Evolutionary conservation across 2,888 invertebrate species (phyloP).

Genomic region (Allolobophora icterica): DNA sequence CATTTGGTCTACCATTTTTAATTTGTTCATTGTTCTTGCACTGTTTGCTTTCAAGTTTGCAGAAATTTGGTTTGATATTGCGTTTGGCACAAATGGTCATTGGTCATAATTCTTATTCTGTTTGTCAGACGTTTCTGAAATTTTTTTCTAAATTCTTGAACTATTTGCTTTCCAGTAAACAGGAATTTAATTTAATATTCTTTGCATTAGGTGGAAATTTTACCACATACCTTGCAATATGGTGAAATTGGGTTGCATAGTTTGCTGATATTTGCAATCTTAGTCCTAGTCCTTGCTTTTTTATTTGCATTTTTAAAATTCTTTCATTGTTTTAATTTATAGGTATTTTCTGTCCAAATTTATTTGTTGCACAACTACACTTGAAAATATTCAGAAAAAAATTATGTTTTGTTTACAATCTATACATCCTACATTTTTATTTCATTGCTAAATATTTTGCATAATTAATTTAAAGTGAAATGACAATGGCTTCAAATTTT

Average conservation of each 20-base stretch:
- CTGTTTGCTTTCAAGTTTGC: not conserved
- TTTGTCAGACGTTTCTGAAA: too few species aligned
- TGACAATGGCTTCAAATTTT: not conserved
- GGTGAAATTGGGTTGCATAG: not conserved
- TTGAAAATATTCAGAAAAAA: not conserved
- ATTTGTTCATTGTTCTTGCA: not conserved
- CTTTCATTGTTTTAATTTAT: not conserved
- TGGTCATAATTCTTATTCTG: too few species aligned
- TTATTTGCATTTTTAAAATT: not conserved
- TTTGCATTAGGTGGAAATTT: not conserved
- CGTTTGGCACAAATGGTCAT: too few species aligned
- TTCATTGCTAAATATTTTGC: not conserved
- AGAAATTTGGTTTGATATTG: too few species aligned
- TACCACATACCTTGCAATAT: not conserved
- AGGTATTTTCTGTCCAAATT: not conserved
- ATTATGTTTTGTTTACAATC: not conserved
- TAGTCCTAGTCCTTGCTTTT: not conserved
- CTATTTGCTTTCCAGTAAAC: too few species aligned
- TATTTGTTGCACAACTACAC: not conserved
- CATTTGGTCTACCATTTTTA: not conserved
- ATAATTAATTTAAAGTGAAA: not conserved
- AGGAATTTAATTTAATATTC: too few species aligned
- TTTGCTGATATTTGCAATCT: not conserved
- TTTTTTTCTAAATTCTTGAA: too few species aligned
- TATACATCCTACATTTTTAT: not conserved